Evolutionary conservation across 2,888 invertebrate species (phyloP), one percentile per base, ranked within the genome.

Genomic region (Escarpia spicata): DNA sequence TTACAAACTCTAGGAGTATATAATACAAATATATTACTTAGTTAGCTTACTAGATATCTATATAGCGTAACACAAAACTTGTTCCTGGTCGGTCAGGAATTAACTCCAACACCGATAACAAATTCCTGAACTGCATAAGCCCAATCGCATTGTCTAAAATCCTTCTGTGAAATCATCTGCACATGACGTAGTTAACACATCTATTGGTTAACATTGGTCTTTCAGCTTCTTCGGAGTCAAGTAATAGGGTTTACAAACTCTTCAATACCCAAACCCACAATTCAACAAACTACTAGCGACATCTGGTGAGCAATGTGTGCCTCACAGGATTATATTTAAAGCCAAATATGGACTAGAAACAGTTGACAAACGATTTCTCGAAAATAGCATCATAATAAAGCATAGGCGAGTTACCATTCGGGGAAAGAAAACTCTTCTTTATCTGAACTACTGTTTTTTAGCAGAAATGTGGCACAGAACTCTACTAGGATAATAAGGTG

Each of bases 11-110:
- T 75, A 75, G n/a, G 15, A 75, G 75, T 75, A 26, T 75, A 75
- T 75, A 75, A 75, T 75, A 75, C 75, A 75, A 75, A 75, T 75
- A 75, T 75, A 75, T 75, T 75, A 75, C 26, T 75, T 75, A 75
- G 75, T 26, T 75, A 75, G n/a, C 19, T 75, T 75, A n/a, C 75
- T 75, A 75, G n/a, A 75, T 26, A n/a, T 15, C 75, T 75, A 75
- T 75, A 75, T 26, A 75, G 75, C 75, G 19, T 26, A 75, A 75
- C 52, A 52, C 52, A 52, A 75, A 26, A 75, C 75, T n/a, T 26
- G 26, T n/a, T 75, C 75, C 52, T 4, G 52, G 52, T 15, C 75
- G 52, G 52, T 15, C 75, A 75, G 6, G 75, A n/a, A 75, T 75
- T n/a, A 75, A 26, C 19, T 75, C 26, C 60, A 60, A 60, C 3